A percentile compares a stretch with the other conserved stretches of the same genome.
Evolutionary conservation across 2,113 vertebrate genomes (phyloP).

Genomic region (Bombycilla garrulus): DNA sequence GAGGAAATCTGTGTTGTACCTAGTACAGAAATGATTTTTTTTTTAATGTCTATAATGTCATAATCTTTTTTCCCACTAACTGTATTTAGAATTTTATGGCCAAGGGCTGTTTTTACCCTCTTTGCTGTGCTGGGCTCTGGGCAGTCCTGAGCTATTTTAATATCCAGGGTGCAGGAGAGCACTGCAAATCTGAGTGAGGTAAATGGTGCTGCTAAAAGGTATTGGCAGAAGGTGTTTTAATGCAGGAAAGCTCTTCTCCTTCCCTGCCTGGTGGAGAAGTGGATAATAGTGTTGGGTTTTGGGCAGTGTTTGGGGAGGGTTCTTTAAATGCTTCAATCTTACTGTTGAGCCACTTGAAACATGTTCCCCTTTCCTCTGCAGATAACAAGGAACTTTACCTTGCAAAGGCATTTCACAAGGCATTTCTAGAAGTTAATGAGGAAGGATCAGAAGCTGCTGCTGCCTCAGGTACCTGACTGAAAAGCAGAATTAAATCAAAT

Average conservation of each 20-base stretch:
- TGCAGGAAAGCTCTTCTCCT: background rate
- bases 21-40: background rate
- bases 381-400: conserved; percentile 89
- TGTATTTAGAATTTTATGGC: background rate
- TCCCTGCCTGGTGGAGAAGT: background rate
- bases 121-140: background rate
- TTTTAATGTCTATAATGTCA: background rate
- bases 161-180: background rate
- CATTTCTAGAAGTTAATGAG: conserved; percentile 95
- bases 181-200: background rate
- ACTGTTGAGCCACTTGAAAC: background rate
- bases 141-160: background rate
- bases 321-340: background rate
- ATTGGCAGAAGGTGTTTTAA: background rate
- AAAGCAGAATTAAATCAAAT: conserved; percentile 9
- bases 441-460: conserved; percentile 94
- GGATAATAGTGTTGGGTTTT: background rate
- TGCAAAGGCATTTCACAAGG: conserved; percentile 91
- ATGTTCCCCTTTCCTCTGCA: conserved; percentile 55
- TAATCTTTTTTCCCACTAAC: background rate
- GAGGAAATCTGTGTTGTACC: background rate
- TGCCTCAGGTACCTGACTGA: conserved; percentile 83
- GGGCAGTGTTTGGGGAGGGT: background rate
- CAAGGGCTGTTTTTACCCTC: background rate
- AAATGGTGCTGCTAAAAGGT: background rate